Percentiles rank a stretch among this genome's conserved stretches.
Conservation (phyloP, 1,140 invertebrate genomes). For the Bilobella aurantiaca region DNA sequence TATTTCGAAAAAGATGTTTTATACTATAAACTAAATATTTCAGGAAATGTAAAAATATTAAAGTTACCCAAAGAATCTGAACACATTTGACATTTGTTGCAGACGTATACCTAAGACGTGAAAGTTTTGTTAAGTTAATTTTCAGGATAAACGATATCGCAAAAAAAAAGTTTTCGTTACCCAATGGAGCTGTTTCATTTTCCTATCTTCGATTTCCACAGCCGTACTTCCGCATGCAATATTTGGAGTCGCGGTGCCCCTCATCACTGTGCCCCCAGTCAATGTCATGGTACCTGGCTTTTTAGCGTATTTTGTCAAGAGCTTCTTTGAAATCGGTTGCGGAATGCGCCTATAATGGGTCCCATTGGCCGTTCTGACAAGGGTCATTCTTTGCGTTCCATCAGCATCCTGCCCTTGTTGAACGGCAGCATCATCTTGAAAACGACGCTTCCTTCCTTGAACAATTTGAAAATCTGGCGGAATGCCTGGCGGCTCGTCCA, state of each 20-base stretch:
- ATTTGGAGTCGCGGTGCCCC: conserved; percentile 9
- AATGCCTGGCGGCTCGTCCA: neutral
- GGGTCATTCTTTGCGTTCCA: neutral
- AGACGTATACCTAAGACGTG: too few relatives aligned
- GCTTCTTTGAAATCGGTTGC: neutral
- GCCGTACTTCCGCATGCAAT: neutral
- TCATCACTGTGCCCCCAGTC: conserved; percentile 8
- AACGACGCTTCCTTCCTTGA: neutral
- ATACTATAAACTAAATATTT: too few relatives aligned
- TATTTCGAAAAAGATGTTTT: too few relatives aligned
- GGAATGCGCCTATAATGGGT: conserved; percentile 11
- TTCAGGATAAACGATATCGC: too few relatives aligned
- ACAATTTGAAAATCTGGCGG: conserved; percentile 11
- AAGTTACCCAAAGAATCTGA: conserved; percentile 15
- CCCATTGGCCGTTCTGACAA: conserved; percentile 14
- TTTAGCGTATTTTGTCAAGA: conserved; percentile 4
- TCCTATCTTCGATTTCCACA: conserved; percentile 6
- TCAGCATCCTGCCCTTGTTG: neutral
- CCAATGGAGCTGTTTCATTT: conserved; percentile 31
- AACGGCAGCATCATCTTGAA: neutral
- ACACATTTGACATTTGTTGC: conserved; percentile 19
- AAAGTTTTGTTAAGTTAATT: too few relatives aligned
- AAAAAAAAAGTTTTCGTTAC: too few relatives aligned
- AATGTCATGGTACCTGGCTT: neutral
- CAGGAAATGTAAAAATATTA: too few relatives aligned